Evolutionary conservation across 2,888 invertebrate genomes (phyloP).

Genomic region (Platypus cylindrus): DNA sequence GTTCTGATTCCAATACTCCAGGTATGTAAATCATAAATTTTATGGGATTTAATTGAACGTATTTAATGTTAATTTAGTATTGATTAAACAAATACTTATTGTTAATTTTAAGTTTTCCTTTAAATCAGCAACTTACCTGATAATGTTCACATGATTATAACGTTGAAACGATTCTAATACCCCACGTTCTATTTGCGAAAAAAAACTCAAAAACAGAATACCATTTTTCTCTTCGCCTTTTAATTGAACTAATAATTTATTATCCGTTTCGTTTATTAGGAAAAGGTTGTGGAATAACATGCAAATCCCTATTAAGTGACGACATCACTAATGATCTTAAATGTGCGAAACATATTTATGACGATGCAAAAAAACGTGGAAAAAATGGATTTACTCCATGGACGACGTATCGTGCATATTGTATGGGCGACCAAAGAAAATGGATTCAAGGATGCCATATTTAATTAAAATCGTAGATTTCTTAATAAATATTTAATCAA

Average conservation of each 20-base stretch:
- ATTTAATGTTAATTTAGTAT: too few relatives aligned
- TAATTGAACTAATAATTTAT: neutral
- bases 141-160: too few relatives aligned
- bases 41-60: too few relatives aligned
- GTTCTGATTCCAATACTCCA: constrained; percentile 9
- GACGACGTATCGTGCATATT: constrained; percentile 8
- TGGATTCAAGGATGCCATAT: constrained; percentile 10
- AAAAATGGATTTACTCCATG: constrained; percentile 13
- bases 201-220: too few relatives aligned
- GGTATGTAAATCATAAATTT: constrained; percentile 10
- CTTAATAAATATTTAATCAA: neutral
- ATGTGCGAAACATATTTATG: constrained; percentile 11
- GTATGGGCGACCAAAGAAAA: constrained; percentile 12
- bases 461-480: neutral
- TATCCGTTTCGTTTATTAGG: constrained; percentile 7
- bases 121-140: too few relatives aligned
- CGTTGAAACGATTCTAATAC: neutral
- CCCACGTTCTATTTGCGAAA: too few relatives aligned
- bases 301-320: constrained; percentile 11
- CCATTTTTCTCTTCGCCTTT: too few relatives aligned
- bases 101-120: too few relatives aligned
- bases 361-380: neutral
- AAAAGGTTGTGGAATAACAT: constrained; percentile 13
- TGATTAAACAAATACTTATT: too few relatives aligned
- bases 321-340: constrained; percentile 10